Percentiles rank a stretch among this genome's conserved stretches.
Conservation (phyloP, 64 coral and sea anemone species). For the Porites lutea region DNA sequence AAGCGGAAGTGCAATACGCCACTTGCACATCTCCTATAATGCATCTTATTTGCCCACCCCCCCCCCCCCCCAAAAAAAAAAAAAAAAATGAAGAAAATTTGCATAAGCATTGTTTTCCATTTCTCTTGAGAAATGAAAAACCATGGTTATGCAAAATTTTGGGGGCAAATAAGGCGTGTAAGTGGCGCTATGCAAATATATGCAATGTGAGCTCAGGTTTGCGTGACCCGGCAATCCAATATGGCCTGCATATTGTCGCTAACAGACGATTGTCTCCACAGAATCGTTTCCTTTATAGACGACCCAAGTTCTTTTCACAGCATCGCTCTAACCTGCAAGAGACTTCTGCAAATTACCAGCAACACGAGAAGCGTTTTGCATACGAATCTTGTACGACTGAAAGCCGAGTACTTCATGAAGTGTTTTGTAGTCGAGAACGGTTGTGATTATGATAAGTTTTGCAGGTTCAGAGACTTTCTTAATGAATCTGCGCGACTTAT, state of each 20-base stretch:
- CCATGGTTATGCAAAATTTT: no score
- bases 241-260: constrained; percentile 40
- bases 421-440: constrained; percentile 10
- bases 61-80: no score
- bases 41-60: no score
- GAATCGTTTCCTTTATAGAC: constrained; percentile 32
- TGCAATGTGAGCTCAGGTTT: not conserved
- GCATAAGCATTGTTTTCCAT: not conserved
- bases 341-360: constrained; percentile 44
- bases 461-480: constrained; percentile 18
- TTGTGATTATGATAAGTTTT: constrained; percentile 29
- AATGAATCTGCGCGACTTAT: not conserved
- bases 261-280: constrained; percentile 57
- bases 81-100: not conserved
- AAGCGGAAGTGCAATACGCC: no score
- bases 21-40: no score
- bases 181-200: not conserved
- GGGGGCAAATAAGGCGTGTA: no score
- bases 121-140: no score
- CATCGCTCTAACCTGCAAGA: constrained; percentile 62
- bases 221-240: not conserved
- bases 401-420: constrained; percentile 64
- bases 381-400: constrained; percentile 33
- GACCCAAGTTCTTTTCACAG: constrained; percentile 31
- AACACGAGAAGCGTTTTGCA: constrained; percentile 37